Evolutionary conservation across 2,797 vertebrate genomes (phyloP).

Genomic region (Todus mexicanus): DNA sequence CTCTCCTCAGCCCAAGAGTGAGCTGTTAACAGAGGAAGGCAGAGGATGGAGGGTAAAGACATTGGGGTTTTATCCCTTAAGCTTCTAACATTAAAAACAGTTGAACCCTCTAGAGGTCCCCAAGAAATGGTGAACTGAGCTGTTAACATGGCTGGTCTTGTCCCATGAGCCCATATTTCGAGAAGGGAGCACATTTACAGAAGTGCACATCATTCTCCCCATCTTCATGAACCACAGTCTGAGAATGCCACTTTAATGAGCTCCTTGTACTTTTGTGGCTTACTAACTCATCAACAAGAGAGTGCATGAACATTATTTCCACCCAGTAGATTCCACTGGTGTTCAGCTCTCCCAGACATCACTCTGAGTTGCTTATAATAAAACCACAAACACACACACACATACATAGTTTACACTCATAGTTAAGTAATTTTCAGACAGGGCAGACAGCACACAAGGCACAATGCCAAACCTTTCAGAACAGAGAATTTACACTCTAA

Average conservation of each 20-base stretch:
- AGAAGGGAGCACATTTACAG: background rate
- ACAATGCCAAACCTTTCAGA: slow-evolving; percentile 1
- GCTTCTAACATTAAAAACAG: background rate
- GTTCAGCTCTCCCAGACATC: slow-evolving; percentile 19
- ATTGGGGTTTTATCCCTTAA: background rate
- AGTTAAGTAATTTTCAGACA: slow-evolving; percentile 39
- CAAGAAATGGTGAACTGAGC: background rate
- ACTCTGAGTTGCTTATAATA: background rate
- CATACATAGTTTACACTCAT: background rate
- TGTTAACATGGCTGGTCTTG: background rate
- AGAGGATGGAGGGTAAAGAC: background rate
- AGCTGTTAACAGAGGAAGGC: background rate
- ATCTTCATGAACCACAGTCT: background rate
- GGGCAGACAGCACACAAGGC: slow-evolving; percentile 21
- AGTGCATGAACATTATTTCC: slow-evolving; percentile 34
- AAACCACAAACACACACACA: background rate
- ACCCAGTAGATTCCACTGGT: background rate
- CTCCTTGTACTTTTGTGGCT: slow-evolving; percentile 33
- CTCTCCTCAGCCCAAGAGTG: background rate
- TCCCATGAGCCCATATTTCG: background rate
- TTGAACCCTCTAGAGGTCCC: background rate
- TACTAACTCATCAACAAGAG: slow-evolving; percentile 35
- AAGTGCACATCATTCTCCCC: background rate
- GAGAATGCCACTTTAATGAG: slow-evolving; percentile 39
- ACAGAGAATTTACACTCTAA: slow-evolving; percentile 51